Percentiles rank a stretch among this genome's conserved stretches.
These are phyloP conservation scores for Gymnoscopelus microlampas DNA, from an alignment of 2,797 vertebrate genomes.

Conservation along the genomic window DNA sequence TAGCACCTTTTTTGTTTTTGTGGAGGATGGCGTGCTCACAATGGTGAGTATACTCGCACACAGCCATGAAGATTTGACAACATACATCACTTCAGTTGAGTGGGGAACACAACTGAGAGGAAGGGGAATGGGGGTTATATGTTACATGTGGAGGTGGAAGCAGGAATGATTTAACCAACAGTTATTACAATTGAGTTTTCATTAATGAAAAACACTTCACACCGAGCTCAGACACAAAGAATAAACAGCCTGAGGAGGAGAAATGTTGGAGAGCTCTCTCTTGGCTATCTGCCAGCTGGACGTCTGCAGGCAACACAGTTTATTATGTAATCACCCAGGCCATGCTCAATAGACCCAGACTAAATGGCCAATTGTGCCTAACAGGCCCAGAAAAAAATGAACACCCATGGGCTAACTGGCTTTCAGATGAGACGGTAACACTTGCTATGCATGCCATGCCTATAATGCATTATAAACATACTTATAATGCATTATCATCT, in stretches of 20 bases:
- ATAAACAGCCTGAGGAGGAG: conserved; percentile 66
- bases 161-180: conserved; percentile 75
- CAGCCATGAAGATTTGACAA: conserved; percentile 66
- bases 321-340: conserved; percentile 79
- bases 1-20: too few species aligned
- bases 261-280: conserved; percentile 39
- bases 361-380: conserved; percentile 83
- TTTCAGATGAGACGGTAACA: conserved; percentile 62
- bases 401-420: conserved; percentile 65
- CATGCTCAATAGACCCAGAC: conserved; percentile 80
- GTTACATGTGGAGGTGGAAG: conserved; percentile 59
- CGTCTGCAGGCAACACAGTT: conserved; percentile 71
- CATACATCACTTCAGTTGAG: conserved; percentile 72
- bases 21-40: too few species aligned
- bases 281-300: conserved; percentile 57
- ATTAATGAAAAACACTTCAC: conserved; percentile 80
- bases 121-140: conserved; percentile 51
- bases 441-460: too few species aligned
- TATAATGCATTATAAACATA: too few species aligned
- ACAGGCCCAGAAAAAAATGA: conserved; percentile 83
- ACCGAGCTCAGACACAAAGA: conserved; percentile 61
- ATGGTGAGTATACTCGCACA: too few species aligned
- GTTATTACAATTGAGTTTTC: conserved; percentile 76
- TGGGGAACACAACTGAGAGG: conserved; percentile 60
- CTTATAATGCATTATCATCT: too few species aligned